Conservation (phyloP, 2,888 invertebrate genomes). For the Tineola bisselliella region DNA sequence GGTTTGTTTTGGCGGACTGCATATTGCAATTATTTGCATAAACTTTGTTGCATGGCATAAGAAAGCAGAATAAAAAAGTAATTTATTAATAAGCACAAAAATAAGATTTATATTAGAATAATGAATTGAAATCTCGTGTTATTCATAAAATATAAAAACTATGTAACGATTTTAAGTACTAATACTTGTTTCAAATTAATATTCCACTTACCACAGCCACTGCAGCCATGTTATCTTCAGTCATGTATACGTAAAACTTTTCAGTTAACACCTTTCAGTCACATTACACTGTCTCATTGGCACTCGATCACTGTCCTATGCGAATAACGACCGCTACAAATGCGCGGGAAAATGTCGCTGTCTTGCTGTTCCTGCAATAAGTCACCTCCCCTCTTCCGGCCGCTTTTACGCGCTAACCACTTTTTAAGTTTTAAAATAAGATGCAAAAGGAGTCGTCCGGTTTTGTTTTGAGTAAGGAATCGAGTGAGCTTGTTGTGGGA, state of each 20-base stretch:
- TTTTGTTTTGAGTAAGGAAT: conserved; percentile 62
- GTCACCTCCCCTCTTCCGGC: conserved; percentile 21
- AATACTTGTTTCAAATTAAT: neutral
- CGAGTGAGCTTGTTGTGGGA: conserved; percentile 47
- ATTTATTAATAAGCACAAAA: no score
- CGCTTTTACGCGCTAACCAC: conserved; percentile 20
- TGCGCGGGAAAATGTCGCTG: conserved; percentile 19
- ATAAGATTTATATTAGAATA: no score
- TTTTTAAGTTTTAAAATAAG: conserved; percentile 14
- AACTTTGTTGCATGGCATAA: neutral
- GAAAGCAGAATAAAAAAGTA: no score
- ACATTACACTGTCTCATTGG: neutral
- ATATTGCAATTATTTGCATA: neutral
- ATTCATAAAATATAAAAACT: no score
- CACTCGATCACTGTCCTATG: neutral
- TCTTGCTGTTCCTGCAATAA: conserved; percentile 15
- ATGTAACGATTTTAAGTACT: neutral
- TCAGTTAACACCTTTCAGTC: neutral
- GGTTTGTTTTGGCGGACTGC: neutral
- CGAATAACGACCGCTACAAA: neutral
- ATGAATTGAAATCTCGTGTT: no score
- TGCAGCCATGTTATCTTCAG: conserved; percentile 28
- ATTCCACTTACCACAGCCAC: conserved; percentile 37
- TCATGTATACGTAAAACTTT: neutral
- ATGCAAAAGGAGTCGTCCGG: conserved; percentile 50